A percentile compares a stretch with the other conserved stretches of the same genome.
These are phyloP conservation scores for Agrotis puta DNA, from an alignment of 2,888 invertebrate species.

Conservation along the genomic window DNA sequence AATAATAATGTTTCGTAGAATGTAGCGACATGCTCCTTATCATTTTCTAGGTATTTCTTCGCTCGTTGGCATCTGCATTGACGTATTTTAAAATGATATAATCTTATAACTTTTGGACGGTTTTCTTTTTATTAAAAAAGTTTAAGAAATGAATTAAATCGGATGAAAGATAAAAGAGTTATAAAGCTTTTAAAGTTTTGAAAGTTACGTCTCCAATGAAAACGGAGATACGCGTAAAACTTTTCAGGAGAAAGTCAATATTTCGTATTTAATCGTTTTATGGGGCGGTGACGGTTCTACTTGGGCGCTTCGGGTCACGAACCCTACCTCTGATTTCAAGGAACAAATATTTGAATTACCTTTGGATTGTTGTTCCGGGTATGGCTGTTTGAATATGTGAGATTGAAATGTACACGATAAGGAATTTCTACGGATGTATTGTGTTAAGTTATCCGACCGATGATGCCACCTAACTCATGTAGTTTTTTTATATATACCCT, in stretches of 20 bases:
- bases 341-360: conserved; percentile 33
- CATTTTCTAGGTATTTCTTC: conserved; percentile 38
- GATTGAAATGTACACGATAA: conserved; percentile 4
- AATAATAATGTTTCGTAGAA: conserved; percentile 42
- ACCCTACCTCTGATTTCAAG: conserved; percentile 14
- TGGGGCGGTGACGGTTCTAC: conserved; percentile 1
- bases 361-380: conserved; percentile 18
- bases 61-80: conserved; percentile 3
- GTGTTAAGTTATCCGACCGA: background rate
- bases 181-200: conserved; percentile 35
- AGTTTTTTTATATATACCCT: background rate
- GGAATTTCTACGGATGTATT: background rate
- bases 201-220: conserved; percentile 38
- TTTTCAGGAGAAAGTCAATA: conserved; percentile 41
- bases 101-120: conserved; percentile 5
- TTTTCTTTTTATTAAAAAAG: conserved; percentile 14
- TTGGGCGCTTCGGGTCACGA: conserved; percentile 8
- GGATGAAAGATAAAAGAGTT: conserved; percentile 45
- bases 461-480: background rate
- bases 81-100: conserved; percentile 9
- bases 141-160: conserved; percentile 33
- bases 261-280: conserved; percentile 52
- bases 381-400: conserved; percentile 19
- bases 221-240: conserved; percentile 29
- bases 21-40: conserved; percentile 38